Evolutionary conservation across 2,113 vertebrate genomes (phyloP).

Genomic region (Boulengeromyrus knoepffleri): DNA sequence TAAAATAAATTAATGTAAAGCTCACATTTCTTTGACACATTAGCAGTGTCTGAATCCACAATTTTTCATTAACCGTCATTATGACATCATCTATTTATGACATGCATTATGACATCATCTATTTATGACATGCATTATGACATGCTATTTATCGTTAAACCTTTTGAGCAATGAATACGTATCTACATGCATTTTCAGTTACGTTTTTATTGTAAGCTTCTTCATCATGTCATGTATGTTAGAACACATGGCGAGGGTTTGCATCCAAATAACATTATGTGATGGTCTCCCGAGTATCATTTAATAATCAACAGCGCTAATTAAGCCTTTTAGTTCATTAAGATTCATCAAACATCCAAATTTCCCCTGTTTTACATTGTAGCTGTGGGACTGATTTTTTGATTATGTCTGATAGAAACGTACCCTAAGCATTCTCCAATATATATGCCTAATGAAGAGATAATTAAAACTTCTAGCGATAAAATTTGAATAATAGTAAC

Average conservation of each 20-base stretch:
- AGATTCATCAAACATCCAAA: not conserved
- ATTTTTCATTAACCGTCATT: not conserved
- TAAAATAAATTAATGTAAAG: not conserved
- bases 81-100: not conserved
- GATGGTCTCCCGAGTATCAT: not conserved
- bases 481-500: not conserved
- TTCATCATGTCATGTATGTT: not conserved
- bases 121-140: not conserved
- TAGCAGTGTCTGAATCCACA: not conserved
- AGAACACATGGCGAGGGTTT: not conserved
- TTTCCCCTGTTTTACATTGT: not conserved
- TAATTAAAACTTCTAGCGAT: not conserved
- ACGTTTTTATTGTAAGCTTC: not conserved
- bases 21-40: not conserved
- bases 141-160: not conserved
- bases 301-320: not conserved
- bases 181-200: not conserved
- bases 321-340: conserved; percentile 16
- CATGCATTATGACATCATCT: not conserved
- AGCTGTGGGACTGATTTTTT: not conserved
- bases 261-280: not conserved
- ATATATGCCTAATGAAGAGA: not conserved
- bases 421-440: not conserved
- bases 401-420: not conserved
- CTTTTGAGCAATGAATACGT: not conserved